phyloP scores from a whole-genome alignment of 2,888 invertebrate genomes.

The Strigamia transsilvanica region DNA sequence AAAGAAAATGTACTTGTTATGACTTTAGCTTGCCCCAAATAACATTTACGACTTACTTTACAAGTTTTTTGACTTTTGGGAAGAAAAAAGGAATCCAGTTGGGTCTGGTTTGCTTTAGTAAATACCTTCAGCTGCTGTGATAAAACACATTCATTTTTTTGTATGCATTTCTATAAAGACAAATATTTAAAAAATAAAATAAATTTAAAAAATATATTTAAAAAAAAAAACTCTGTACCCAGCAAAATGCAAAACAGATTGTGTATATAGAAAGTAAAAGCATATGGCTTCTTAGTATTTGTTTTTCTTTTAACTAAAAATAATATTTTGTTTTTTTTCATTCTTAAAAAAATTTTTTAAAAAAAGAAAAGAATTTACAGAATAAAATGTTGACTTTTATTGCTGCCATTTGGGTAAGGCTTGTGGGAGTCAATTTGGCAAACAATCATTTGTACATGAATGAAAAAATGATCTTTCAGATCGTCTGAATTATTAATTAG shows the following conservation, averaged over 20 bases:
- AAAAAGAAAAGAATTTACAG: not conserved
- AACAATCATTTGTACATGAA: slow-evolving; percentile 3
- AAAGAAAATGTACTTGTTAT: not conserved
- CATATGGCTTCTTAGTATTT: slow-evolving; percentile 18
- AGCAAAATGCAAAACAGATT: slow-evolving; percentile 15
- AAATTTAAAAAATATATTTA: not conserved
- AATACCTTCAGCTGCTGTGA: slow-evolving; percentile 27
- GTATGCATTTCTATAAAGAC: slow-evolving; percentile 27
- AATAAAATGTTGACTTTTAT: slow-evolving; percentile 20
- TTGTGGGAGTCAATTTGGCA: slow-evolving; percentile 20
- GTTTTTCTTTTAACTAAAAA: not conserved
- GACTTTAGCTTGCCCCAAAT: not conserved
- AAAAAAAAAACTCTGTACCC: not conserved
- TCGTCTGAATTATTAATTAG: not conserved
- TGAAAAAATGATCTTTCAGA: not conserved
- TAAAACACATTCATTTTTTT: slow-evolving; percentile 3
- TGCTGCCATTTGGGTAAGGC: slow-evolving; percentile 14
- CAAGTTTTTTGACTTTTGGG: slow-evolving; percentile 4
- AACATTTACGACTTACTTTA: not conserved
- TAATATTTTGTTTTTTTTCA: no score
- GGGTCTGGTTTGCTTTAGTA: slow-evolving; percentile 19
- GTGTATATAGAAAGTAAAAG: slow-evolving; percentile 1
- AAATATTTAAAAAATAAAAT: not conserved
- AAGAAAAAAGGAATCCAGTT: slow-evolving; percentile 11
- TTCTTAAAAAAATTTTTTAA: no score